Evolutionary conservation across 1,140 invertebrate species (phyloP).

Genomic region (Zophobas atratus): DNA sequence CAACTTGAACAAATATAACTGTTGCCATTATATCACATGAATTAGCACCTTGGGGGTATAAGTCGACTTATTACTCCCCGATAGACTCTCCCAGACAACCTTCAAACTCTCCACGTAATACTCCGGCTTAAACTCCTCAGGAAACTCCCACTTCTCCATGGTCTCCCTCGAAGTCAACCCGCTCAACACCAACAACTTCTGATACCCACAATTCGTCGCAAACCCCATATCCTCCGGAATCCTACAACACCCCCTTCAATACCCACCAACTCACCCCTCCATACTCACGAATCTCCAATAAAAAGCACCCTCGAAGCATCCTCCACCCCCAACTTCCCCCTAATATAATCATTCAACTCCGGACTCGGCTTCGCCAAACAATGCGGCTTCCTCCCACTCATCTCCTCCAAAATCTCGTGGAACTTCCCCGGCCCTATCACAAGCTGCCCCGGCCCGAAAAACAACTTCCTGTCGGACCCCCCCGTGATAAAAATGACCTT

Average conservation of each 20-base stretch:
- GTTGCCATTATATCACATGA: not conserved
- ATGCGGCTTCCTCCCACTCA: conserved; percentile 52
- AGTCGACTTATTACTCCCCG: not conserved
- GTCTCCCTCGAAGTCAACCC: conserved; percentile 60
- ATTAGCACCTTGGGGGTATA: not conserved
- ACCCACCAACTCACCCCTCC: not conserved
- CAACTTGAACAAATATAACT: not conserved
- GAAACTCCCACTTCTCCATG: conserved; percentile 55
- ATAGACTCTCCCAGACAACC: conserved; percentile 43
- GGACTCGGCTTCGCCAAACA: conserved; percentile 58
- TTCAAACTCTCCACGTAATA: conserved; percentile 61
- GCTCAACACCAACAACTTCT: conserved; percentile 62
- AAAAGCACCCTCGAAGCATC: conserved; percentile 53
- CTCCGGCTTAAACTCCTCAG: conserved; percentile 55
- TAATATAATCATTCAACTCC: conserved; percentile 55
- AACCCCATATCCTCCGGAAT: conserved; percentile 61
- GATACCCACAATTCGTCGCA: conserved; percentile 58
- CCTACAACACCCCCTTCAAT: conserved; percentile 53
- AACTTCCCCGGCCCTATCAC: conserved; percentile 55
- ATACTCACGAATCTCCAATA: conserved; percentile 61
- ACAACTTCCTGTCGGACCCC: conserved; percentile 51
- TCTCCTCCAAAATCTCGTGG: conserved; percentile 51
- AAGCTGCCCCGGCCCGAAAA: not conserved
- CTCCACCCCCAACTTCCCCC: conserved; percentile 46
- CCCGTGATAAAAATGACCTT: conserved; percentile 61